Evolutionary conservation across 2,113 vertebrate species (phyloP).

Genomic region (Nothobranchius furzeri): DNA sequence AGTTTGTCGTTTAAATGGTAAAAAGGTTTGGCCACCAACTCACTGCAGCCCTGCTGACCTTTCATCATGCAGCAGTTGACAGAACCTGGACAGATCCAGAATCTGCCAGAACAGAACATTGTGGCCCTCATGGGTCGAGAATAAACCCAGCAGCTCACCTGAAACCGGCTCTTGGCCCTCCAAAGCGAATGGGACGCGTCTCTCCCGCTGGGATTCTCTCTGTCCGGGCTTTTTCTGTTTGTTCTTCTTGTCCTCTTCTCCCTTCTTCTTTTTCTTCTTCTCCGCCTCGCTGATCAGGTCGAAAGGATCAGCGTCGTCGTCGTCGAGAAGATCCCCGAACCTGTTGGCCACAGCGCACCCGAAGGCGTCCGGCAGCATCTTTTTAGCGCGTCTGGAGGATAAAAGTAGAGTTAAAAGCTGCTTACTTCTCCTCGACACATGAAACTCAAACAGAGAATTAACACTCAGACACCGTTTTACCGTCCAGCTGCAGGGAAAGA

Average conservation of each 20-base stretch:
- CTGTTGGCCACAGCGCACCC: constrained; percentile 88
- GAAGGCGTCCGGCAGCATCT: constrained; percentile 74
- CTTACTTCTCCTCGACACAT: background rate
- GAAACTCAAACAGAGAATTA: background rate
- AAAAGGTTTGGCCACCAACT: too few species aligned
- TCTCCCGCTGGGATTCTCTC: constrained; percentile 83
- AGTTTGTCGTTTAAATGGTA: too few species aligned
- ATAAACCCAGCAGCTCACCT: constrained; percentile 22
- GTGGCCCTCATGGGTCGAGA: background rate
- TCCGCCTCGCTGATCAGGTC: constrained; percentile 82
- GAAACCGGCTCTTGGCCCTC: constrained; percentile 16
- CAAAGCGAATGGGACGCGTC: constrained; percentile 11
- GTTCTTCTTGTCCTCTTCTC: constrained; percentile 70
- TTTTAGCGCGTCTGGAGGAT: constrained; percentile 6
- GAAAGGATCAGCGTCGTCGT: constrained; percentile 89
- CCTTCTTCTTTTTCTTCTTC: constrained; percentile 65
- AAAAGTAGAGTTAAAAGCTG: background rate
- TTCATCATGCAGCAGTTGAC: too few species aligned
- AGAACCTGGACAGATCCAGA: background rate
- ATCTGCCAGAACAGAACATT: constrained; percentile 4
- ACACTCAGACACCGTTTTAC: constrained; percentile 4
- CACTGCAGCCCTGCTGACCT: too few species aligned
- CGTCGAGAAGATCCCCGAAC: constrained; percentile 87
- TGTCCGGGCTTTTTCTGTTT: constrained; percentile 65
- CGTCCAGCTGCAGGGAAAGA: background rate